phyloP scores from a whole-genome alignment of 2,797 vertebrate genomes.

The Eulemur rubriventer region DNA sequence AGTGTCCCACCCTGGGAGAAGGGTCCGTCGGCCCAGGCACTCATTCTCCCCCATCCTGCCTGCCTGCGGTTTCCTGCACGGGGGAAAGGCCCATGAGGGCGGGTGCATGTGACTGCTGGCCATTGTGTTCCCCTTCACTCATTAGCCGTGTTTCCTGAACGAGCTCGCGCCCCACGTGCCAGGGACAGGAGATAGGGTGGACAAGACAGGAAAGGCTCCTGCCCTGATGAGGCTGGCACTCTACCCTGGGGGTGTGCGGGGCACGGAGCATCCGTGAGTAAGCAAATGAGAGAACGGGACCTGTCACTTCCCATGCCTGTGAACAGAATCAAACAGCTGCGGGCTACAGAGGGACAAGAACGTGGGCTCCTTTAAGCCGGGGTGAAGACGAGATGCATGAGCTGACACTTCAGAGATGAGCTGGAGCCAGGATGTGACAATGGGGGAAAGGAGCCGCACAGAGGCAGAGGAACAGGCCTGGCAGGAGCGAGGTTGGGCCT shows the following conservation, averaged over 20 bases:
- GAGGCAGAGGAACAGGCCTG: background rate
- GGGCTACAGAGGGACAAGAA: background rate
- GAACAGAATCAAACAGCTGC: background rate
- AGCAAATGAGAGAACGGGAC: background rate
- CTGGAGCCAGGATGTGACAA: background rate
- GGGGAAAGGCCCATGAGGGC: too few species aligned
- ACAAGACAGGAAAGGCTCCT: background rate
- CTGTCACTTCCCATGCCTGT: background rate
- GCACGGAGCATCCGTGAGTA: too few species aligned
- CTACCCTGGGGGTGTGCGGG: too few species aligned
- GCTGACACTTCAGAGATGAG: background rate
- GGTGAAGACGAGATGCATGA: background rate
- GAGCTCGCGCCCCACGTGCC: background rate
- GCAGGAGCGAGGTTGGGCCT: background rate
- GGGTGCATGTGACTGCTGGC: background rate
- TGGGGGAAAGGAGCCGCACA: background rate
- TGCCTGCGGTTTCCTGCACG: background rate
- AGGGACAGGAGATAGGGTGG: fast-evolving
- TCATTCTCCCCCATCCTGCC: background rate
- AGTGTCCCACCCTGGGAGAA: too few species aligned
- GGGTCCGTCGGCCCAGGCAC: too few species aligned
- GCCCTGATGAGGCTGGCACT: fast-evolving
- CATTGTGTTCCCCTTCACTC: background rate
- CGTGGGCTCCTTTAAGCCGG: background rate
- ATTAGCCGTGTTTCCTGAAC: background rate